Evolutionary conservation across 1,140 invertebrate genomes (phyloP).

Genomic region (Drosophila seguyi): DNA sequence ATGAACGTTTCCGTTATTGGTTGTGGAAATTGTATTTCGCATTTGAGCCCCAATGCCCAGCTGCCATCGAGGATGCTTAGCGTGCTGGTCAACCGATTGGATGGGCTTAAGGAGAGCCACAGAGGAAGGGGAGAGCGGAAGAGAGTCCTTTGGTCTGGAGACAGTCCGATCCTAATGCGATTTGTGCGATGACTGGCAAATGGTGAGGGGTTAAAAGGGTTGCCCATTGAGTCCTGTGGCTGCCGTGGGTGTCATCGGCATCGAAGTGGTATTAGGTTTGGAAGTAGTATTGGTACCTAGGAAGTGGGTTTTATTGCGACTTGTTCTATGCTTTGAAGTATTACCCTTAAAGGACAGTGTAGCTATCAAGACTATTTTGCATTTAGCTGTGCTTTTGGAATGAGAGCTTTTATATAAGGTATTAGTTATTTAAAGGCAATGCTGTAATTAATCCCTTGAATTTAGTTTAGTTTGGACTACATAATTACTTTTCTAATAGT

Average conservation of each 20-base stretch:
- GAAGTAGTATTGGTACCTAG: constrained; percentile 6
- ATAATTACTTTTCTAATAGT: background rate
- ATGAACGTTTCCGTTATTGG: constrained; percentile 71
- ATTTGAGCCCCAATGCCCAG: constrained; percentile 32
- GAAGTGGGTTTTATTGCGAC: constrained; percentile 31
- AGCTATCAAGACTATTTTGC: background rate
- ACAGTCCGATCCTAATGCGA: constrained; percentile 42
- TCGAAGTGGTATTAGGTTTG: constrained; percentile 19
- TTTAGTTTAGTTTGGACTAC: background rate
- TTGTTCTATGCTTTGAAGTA: constrained; percentile 1
- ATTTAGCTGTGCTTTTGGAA: background rate
- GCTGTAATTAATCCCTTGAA: background rate
- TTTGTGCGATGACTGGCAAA: constrained; percentile 35
- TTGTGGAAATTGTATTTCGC: constrained; percentile 65
- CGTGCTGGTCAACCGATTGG: constrained; percentile 42
- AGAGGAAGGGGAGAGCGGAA: background rate
- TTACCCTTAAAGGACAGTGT: background rate
- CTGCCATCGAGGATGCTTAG: constrained; percentile 44
- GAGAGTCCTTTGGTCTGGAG: constrained; percentile 5
- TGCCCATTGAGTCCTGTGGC: constrained; percentile 27
- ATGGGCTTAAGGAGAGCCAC: constrained; percentile 17
- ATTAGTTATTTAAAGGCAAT: background rate
- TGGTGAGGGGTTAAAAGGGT: constrained; percentile 35
- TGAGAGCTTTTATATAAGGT: background rate
- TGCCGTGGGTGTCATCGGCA: constrained; percentile 12